A percentile compares a stretch with the other conserved stretches of the same genome.
These are phyloP conservation scores for Drosophila eugracilis DNA, from an alignment of 1,140 invertebrate genomes.

Conservation along the genomic window DNA sequence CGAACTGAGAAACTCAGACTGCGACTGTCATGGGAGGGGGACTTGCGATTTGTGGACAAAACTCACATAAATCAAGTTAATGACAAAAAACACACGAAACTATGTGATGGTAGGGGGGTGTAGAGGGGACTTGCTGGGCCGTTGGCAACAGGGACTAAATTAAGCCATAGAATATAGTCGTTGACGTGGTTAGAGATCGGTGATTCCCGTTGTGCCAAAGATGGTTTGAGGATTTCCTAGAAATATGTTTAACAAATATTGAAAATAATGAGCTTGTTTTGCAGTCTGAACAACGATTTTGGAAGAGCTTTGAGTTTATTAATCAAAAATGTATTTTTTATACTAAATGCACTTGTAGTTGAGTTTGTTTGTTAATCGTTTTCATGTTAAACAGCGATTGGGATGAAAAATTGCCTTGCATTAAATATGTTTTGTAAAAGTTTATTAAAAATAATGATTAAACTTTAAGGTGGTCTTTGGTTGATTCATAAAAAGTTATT, in stretches of 20 bases:
- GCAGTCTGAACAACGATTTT: constrained; percentile 6
- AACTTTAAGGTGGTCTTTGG: background rate
- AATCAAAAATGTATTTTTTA: constrained; percentile 9
- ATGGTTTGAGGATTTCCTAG: constrained; percentile 19
- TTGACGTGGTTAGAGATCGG: constrained; percentile 22
- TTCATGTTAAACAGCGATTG: background rate
- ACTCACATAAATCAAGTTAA: constrained; percentile 81
- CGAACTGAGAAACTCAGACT: constrained; percentile 15
- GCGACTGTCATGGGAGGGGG: constrained; percentile 52
- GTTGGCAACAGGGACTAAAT: constrained; percentile 26
- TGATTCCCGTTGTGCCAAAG: constrained; percentile 23
- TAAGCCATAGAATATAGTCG: constrained; percentile 20
- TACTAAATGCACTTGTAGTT: constrained; percentile 9
- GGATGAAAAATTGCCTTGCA: background rate
- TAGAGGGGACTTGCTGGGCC: constrained; percentile 1
- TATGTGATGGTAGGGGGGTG: constrained; percentile 9
- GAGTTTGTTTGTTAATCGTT: too few species aligned
- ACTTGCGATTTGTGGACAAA: constrained; percentile 61
- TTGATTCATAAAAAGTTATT: constrained; percentile 1
- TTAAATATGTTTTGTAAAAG: background rate
- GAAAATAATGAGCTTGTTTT: constrained; percentile 21
- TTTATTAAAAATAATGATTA: background rate
- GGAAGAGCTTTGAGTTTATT: background rate
- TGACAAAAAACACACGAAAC: constrained; percentile 65
- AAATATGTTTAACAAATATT: constrained; percentile 22